phyloP scores from a whole-genome alignment of 2,113 vertebrate genomes.

The Pandion haliaetus region DNA sequence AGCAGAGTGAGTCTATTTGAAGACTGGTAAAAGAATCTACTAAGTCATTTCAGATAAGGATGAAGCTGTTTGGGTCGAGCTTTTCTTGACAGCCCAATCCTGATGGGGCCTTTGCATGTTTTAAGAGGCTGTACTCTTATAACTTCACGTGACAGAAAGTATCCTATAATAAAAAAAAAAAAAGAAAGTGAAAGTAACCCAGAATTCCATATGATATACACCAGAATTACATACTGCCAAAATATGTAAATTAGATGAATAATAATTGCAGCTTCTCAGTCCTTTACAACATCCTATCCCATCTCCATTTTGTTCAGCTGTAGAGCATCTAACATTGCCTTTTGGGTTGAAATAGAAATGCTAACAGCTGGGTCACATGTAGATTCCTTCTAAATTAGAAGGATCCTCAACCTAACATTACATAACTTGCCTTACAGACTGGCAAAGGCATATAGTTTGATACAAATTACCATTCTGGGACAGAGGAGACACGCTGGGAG shows the following conservation, averaged over 20 bases:
- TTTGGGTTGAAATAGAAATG: neutral
- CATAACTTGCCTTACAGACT: neutral
- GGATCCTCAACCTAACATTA: neutral
- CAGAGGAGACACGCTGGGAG: neutral
- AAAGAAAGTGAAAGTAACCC: neutral
- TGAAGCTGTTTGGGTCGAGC: constrained; percentile 85
- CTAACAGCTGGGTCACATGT: neutral
- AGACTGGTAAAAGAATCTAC: neutral
- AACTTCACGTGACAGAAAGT: constrained; percentile 62
- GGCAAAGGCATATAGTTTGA: neutral
- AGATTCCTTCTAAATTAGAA: neutral
- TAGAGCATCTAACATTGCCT: neutral
- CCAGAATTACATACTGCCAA: neutral
- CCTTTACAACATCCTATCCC: neutral
- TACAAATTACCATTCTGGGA: neutral
- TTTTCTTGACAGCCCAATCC: constrained; percentile 89
- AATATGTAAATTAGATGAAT: neutral
- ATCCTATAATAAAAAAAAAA: constrained; percentile 68
- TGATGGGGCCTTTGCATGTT: constrained; percentile 86
- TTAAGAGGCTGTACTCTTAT: constrained; percentile 84
- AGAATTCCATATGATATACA: neutral
- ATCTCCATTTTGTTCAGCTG: neutral
- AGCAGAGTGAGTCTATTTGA: neutral
- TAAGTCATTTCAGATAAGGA: constrained; percentile 80
- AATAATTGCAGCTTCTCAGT: neutral